Evolutionary conservation across 1,140 invertebrate species (phyloP), one percentile per base, ranked within the genome.

Genomic region (Cyclina sinensis): DNA sequence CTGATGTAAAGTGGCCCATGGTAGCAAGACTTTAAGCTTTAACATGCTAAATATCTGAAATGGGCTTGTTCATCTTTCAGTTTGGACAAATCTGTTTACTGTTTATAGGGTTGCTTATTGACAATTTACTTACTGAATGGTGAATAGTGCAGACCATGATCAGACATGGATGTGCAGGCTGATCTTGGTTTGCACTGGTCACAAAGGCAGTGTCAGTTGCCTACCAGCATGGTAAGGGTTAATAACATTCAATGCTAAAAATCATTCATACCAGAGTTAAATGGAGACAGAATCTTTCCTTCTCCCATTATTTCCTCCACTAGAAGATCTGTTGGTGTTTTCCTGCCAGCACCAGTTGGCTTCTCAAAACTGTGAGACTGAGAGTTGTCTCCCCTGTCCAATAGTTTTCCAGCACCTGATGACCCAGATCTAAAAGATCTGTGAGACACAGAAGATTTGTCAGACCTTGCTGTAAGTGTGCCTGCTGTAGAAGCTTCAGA

Each of bases 291-390:
- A n/a, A 88, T 80, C n/a, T 80, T 46, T 21, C 46, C 86, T 46
- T 88, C 86, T 32, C 86, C 86, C 86, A 88, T 81, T 11, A 88
- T 88, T 59, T 88, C 86, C 16, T 79, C 86, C 16, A 88, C 86
- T 51, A 88, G 30, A 74, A 54, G 48, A 74, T 88, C 86, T 35
- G 86, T 82, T 14, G 86, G 78, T 59, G 76, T 88, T 54, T 70
- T 68, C 39, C 86, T 74, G 12, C 59, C 81, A 24, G 39, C 51
- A 2, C 24, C 73, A 24, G 24, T 76, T 11, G 18, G 70, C 4
- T 11, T 14, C 7, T 74, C 35, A 27, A 11, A 18, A 78, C 30
- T 78, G 54, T 7, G 48, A 0, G 24, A 16, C 43, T 16, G 37
- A 18, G 48, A 78, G 43, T 18, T 0, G 30, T 32, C n/a, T 30